Base-by-base conservation (phyloP, 2,888 invertebrate species). In the Lingula anatina region DNA sequence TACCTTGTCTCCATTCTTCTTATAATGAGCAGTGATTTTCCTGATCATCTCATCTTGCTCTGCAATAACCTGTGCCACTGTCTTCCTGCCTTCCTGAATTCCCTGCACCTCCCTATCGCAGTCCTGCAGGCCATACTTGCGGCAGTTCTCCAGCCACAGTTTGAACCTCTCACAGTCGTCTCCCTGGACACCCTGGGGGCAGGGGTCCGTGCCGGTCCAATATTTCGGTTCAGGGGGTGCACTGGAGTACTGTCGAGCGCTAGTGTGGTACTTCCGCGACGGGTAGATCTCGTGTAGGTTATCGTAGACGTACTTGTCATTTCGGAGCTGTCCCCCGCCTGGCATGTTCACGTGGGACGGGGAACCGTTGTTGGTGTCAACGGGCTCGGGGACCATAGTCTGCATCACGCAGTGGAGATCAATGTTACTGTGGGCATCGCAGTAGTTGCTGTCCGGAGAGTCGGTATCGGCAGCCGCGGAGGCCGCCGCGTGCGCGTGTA, bases 101-200 rank as follows among this genome's bases (percentile, higher is more conserved):
- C 56, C 60, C 3, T 56, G 36, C 7, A 65, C 50, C 47, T 70
- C 61, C 15, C 66, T 58, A 23, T 58, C 44, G 51, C 71, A 71
- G 47, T 70, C 55, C 9, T 52, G 54, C 4, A 66, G 51, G 0
- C 67, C 65, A 49, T 66, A 68, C 7, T 62, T 55, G 39, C 60
- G 59, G 44, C 72, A 73, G 54, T 70, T 71, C 39, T 68, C 57
- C 26, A 68, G 54, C 70, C 71, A 71, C 1, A 65, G 56, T 51
- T 62, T 64, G 53, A 65, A 71, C 35, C 55, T 54, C 2, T 58
- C 67, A 53, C 68, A 68, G 35, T 68, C 68, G 4, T 62, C 61
- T 4, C 71, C 72, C 49, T 72, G 72, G 15, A 71, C 55, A 18
- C 72, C 72, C 50, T 71, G 70, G 0, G 71, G 69, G 44, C 67